Base-by-base conservation (phyloP, 2,113 vertebrate species). In the Eira barbara region DNA sequence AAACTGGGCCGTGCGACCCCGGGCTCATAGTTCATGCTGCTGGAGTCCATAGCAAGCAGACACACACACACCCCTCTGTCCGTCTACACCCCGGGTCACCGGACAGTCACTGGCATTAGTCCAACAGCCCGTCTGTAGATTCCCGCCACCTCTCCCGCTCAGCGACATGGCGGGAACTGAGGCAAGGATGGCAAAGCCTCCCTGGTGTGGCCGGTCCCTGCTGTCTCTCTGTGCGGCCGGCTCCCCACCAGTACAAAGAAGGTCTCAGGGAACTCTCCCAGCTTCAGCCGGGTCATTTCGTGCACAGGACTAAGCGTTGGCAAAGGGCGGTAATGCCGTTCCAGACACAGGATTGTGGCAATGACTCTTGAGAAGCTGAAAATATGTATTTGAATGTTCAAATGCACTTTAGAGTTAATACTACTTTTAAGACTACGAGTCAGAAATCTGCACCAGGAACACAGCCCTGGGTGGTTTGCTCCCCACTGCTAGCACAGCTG, bases 41-140 rank as follows among this genome's bases (percentile, higher is more conserved):
- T 20, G 67, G 65, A 49, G 17, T 17, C 34, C 9, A 11, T 2
- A 6, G 6, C 23, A 13, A 12, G 71, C 3, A 25, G 20, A 36
- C 47, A 67, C 29, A 8, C 29, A 6, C 18, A 18, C 15, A 47
- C 5, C 1, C 18, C 10, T 13, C 42, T 27, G 18, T 67, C 12
- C 15, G 1, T 36, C 71, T 36, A 7, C 7, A 12, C 5, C 18
- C 3, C 7, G 0, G 0, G 4, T 42, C 61, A 6, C 0, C 7
- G 27, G 61, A 29, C 42, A 20, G 36, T 2, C 25, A 2, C 1
- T 42, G 21, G 1, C 5, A 7, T 11, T 39, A 4, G 11, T 15
- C 20, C 36, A 23, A 36, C 17, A 39, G 6, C 15, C 9, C 23
- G 8, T 13, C 2, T 6, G 36, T 9, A 67, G 47, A 34, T 15